Conservation (phyloP, 2,113 vertebrate species). For the Motacilla tschutschensis region DNA sequence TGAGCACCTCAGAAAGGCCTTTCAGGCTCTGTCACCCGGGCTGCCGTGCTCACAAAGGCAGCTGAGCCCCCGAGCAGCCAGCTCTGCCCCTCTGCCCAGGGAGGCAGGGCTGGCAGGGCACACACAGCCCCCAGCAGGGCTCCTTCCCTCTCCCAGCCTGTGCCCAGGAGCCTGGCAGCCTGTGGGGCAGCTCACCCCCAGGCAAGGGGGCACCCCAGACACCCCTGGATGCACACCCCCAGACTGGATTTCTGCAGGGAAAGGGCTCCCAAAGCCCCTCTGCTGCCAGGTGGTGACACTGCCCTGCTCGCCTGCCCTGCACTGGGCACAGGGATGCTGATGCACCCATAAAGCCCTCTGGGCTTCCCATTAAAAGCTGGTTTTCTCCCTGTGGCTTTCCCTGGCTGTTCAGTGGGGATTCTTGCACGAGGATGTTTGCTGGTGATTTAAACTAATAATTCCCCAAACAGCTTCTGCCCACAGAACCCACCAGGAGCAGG, state of each 20-base stretch:
- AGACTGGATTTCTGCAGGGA: not conserved
- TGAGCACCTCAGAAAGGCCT: slow-evolving; percentile 23
- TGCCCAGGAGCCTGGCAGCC: not conserved
- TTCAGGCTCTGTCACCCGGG: slow-evolving; percentile 31
- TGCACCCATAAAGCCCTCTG: not conserved
- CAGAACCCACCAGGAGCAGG: slow-evolving; percentile 8
- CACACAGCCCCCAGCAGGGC: not conserved
- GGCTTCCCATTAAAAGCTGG: not conserved
- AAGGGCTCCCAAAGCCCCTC: not conserved
- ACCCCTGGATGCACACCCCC: not conserved
- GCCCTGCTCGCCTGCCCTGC: not conserved
- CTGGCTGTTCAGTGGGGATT: not conserved
- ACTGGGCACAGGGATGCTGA: not conserved
- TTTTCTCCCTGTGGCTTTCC: not conserved
- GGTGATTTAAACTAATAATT: not conserved
- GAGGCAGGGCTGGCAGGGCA: not conserved
- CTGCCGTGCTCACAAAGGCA: slow-evolving; percentile 7
- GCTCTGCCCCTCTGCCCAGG: not conserved
- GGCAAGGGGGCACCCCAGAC: not conserved
- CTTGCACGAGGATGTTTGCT: not conserved
- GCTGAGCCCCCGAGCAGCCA: not conserved
- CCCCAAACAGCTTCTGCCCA: not conserved
- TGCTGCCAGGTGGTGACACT: slow-evolving; percentile 20
- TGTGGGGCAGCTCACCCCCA: not conserved
- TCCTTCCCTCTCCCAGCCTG: not conserved